Evolutionary conservation across 2,113 vertebrate species (phyloP), one percentile per base, ranked within the genome.

Genomic region (Phalacrocorax aristotelis): DNA sequence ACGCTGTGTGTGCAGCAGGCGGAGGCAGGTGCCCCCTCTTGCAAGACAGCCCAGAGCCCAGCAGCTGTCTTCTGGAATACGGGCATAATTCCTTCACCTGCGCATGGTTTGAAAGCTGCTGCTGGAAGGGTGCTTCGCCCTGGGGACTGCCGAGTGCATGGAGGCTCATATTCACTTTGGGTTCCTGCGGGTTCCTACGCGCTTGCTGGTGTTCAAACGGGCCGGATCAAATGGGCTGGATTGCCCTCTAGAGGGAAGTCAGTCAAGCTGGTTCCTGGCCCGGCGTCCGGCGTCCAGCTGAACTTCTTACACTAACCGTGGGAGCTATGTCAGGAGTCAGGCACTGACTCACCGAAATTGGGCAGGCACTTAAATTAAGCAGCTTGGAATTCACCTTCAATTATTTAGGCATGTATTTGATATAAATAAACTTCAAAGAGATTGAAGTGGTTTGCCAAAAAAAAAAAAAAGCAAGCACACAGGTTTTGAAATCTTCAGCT

Each of bases 351-450:
- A 90, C 70, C 2, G 2, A n/a, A 48, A 76, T 25, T 23, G 49
- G 74, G 54, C 52, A 82, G 65, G 42, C 79, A 51, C 42, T 36
- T 62, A 51, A 68, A 77, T 62, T 9, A 89, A 30, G 42, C 84
- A 89, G 74, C 60, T 81, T 75, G 69, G 74, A 93, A 87, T 83
- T 83, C 91, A 91, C 60, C 74, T 58, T 46, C 40, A 84, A 87
- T 96, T 95, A 95, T 88, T 93, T 74, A 95, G 74, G 55, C 4
- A 8, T 38, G 48, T 62, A 36, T 66, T 78, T 29, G 60, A 60
- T 89, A 87, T 85, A 94, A 93, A 91, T 54, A 87, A 81, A 93
- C 85, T 94, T 95, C 90, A 95, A 91, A 93, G 90, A 91, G n/a
- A 68, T 42, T 20, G 36, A 82, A 54, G 23, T 70, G 44, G 57